Percentiles rank a stretch among this genome's conserved stretches.
These are phyloP conservation scores for Lycocerus yunnanus DNA, from an alignment of 2,888 invertebrate genomes.

Conservation along the genomic window DNA sequence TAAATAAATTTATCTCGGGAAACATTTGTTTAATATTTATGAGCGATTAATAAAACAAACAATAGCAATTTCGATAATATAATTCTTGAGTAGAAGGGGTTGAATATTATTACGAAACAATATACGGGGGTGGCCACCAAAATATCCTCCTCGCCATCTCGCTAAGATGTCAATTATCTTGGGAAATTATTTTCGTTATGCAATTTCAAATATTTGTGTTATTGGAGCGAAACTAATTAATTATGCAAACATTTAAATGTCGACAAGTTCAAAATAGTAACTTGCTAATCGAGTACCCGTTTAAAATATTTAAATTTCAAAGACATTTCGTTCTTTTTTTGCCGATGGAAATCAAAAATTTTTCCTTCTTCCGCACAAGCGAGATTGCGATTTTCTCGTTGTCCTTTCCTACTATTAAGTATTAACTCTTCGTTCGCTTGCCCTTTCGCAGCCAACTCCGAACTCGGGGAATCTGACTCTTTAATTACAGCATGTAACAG, in stretches of 20 bases:
- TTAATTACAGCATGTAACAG: too few species aligned
- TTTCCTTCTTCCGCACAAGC: too few species aligned
- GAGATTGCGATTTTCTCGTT: too few species aligned
- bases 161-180: not conserved
- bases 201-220: not conserved
- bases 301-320: not conserved
- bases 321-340: not conserved
- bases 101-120: not conserved
- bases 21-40: not conserved
- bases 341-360: too few species aligned
- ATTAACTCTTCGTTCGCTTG: too few species aligned
- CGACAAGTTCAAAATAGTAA: not conserved
- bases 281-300: not conserved
- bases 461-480: too few species aligned
- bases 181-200: not conserved
- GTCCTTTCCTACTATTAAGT: too few species aligned
- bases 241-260: not conserved
- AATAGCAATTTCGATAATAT: not conserved
- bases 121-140: not conserved
- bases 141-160: too few species aligned
- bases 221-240: not conserved
- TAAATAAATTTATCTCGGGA: not conserved
- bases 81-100: not conserved
- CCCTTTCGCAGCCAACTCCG: too few species aligned
- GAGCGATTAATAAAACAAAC: not conserved